Evolutionary conservation across 2,888 invertebrate species (phyloP).

Genomic region (Drosophila subsilvestris): DNA sequence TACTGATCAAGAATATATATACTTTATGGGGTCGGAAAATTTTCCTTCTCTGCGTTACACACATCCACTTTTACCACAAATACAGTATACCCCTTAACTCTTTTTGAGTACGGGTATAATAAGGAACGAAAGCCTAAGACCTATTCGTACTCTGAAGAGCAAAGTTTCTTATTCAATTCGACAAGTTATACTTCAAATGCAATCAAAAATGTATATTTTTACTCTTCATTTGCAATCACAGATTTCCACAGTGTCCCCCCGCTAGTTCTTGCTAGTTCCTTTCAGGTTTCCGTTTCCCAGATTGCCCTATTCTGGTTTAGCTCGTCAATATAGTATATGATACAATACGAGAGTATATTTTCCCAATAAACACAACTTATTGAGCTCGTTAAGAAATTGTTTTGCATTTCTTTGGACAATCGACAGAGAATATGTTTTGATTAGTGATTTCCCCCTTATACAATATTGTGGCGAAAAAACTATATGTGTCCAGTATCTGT

Average conservation of each 20-base stretch:
- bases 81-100: too few species aligned
- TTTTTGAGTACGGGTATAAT: too few species aligned
- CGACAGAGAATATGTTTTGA: constrained; percentile 43
- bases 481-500: constrained; percentile 26
- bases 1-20: too few species aligned
- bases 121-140: too few species aligned
- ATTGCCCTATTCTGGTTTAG: neutral
- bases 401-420: constrained; percentile 31
- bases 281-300: neutral
- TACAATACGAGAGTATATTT: neutral
- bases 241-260: too few species aligned
- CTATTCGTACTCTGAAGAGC: too few species aligned
- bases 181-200: neutral
- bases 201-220: neutral
- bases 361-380: constrained; percentile 23
- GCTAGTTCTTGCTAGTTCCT: neutral
- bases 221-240: neutral
- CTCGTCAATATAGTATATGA: neutral
- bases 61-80: too few species aligned
- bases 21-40: too few species aligned
- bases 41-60: too few species aligned
- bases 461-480: constrained; percentile 6
- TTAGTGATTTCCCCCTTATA: constrained; percentile 45
- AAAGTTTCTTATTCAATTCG: too few species aligned
- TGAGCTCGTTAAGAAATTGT: constrained; percentile 44